phyloP scores from a whole-genome alignment of 2,113 vertebrate species.

The Calidris pugnax region DNA sequence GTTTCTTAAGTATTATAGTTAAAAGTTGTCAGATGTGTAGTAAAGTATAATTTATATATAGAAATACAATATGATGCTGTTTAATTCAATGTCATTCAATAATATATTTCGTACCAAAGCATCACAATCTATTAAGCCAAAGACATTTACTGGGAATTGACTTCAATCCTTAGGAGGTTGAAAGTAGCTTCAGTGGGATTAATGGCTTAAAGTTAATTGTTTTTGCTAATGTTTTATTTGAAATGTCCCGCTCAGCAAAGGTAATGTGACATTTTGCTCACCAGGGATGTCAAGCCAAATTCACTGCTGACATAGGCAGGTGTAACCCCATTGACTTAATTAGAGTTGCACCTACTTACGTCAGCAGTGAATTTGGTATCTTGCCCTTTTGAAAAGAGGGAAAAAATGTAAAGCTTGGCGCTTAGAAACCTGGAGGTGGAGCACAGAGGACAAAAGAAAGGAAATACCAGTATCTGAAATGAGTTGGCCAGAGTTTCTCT shows the following conservation, averaged over 20 bases:
- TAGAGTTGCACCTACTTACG: neutral
- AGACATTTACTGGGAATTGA: slow-evolving; percentile 73
- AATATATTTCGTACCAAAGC: slow-evolving; percentile 46
- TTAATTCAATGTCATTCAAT: slow-evolving; percentile 60
- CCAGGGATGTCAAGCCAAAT: slow-evolving; percentile 12
- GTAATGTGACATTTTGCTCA: slow-evolving; percentile 76
- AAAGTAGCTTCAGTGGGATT: slow-evolving; percentile 70
- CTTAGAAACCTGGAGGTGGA: slow-evolving; percentile 1
- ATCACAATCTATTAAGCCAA: slow-evolving; percentile 68
- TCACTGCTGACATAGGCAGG: slow-evolving; percentile 33
- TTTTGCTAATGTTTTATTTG: slow-evolving; percentile 80
- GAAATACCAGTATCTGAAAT: neutral
- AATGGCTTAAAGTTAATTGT: slow-evolving; percentile 78
- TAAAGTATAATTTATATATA: slow-evolving; percentile 40
- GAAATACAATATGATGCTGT: slow-evolving; percentile 48
- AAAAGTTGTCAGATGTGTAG: slow-evolving; percentile 6
- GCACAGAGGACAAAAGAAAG: neutral
- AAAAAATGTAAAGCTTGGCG: slow-evolving; percentile 41
- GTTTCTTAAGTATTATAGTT: slow-evolving; percentile 8
- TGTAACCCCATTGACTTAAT: slow-evolving; percentile 13
- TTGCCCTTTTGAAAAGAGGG: slow-evolving; percentile 43
- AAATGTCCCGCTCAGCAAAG: slow-evolving; percentile 72
- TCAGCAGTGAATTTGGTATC: slow-evolving; percentile 12
- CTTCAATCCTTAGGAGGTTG: slow-evolving; percentile 70
- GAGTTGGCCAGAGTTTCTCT: neutral